Percentiles rank a stretch among this genome's conserved stretches.
Conservation (phyloP, 2,888 invertebrate genomes). For the Ariolimax columbianus region DNA sequence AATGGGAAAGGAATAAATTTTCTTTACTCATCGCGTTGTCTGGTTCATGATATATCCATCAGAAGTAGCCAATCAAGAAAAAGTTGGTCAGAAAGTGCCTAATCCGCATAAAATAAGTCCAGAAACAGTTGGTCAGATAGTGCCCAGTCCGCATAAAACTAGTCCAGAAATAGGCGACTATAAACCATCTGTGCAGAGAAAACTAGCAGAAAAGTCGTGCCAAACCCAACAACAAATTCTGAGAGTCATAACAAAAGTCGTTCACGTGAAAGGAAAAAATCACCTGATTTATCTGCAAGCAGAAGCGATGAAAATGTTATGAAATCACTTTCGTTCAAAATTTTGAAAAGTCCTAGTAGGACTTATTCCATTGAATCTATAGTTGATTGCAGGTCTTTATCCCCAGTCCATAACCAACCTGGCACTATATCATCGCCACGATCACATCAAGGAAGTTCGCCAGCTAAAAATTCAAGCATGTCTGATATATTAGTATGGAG, state of each 20-base stretch:
- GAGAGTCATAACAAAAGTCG: neutral
- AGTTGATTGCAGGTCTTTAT: neutral
- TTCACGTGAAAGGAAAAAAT: neutral
- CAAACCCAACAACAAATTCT: neutral
- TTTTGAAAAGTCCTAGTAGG: neutral
- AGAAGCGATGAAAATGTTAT: neutral
- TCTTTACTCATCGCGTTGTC: no score
- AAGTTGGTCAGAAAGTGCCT: neutral
- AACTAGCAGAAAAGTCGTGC: no score
- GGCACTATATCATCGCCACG: neutral
- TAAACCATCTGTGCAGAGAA: no score
- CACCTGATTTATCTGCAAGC: neutral
- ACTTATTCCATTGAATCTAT: neutral
- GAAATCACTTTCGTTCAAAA: neutral
- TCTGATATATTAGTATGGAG: no score
- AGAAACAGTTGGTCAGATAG: neutral
- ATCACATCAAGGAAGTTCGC: neutral
- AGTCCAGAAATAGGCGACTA: conserved; percentile 1
- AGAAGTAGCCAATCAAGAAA: neutral
- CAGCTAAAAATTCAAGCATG: neutral
- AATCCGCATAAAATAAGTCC: neutral
- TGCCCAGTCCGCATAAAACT: neutral
- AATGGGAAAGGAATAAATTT: no score
- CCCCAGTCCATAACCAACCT: neutral
- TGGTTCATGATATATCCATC: no score